Percentiles rank a stretch among this genome's conserved stretches.
phyloP scores from a whole-genome alignment of 2,797 vertebrate species.

The Cephalopachus bancanus region DNA sequence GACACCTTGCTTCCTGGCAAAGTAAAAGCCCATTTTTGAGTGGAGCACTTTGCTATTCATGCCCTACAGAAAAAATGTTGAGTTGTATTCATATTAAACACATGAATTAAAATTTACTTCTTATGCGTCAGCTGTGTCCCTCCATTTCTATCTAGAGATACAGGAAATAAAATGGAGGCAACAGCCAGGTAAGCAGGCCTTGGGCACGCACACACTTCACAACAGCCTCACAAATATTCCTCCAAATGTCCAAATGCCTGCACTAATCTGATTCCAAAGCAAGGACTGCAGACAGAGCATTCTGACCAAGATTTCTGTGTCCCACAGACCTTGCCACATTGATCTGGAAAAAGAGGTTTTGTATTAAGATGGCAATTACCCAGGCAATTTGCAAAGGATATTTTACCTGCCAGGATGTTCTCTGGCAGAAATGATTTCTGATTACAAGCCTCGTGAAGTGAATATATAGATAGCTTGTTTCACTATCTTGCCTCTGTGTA shows the following conservation, averaged over 20 bases:
- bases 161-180: conserved; percentile 10
- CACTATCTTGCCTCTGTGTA: background rate
- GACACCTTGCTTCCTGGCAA: conserved; percentile 37
- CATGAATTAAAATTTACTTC: conserved; percentile 1
- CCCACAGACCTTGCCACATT: background rate
- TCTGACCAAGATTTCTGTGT: conserved; percentile 25
- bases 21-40: conserved; percentile 14
- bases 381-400: conserved; percentile 55
- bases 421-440: conserved; percentile 50
- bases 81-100: conserved; percentile 3
- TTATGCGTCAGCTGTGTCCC: background rate
- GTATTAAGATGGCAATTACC: conserved; percentile 56
- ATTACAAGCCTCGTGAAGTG: background rate
- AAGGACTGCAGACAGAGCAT: background rate
- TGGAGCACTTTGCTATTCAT: background rate
- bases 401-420: conserved; percentile 43
- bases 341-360: conserved; percentile 22
- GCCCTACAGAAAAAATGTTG: background rate
- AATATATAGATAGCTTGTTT: conserved; percentile 51
- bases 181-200: background rate
- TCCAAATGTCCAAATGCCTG: background rate
- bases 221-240: background rate
- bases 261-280: background rate
- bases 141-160: background rate
- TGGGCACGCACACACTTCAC: background rate